These are phyloP conservation scores for Lasiurus borealis DNA, from an alignment of 2,113 vertebrate genomes.

Conservation along the genomic window DNA sequence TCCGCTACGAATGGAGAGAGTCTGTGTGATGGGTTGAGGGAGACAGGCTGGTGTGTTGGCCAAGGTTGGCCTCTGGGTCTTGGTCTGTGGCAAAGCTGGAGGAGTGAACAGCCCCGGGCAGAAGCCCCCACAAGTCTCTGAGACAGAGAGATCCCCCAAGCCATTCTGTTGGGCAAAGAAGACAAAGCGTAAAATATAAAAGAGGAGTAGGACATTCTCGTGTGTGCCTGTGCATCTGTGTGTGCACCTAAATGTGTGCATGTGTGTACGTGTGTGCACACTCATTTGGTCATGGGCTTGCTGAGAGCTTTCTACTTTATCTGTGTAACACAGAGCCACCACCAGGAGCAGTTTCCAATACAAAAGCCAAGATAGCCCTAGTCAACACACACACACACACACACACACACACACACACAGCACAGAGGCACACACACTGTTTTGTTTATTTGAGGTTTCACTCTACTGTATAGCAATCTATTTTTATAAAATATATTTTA, in stretches of 20 bases:
- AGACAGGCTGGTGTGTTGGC: neutral
- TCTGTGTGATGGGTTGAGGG: neutral
- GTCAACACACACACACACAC: neutral
- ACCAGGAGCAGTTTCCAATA: neutral
- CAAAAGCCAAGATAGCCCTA: neutral
- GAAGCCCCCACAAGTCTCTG: neutral
- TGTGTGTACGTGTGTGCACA: too few relatives aligned
- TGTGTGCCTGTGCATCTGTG: neutral
- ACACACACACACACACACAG: neutral
- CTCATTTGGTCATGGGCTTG: neutral
- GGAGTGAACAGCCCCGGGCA: neutral
- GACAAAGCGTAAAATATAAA: neutral
- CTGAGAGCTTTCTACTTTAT: neutral
- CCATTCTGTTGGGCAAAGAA: neutral
- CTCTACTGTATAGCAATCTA: neutral
- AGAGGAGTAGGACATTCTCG: rapidly evolving
- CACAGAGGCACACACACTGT: too few relatives aligned
- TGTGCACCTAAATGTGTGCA: too few relatives aligned
- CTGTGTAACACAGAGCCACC: neutral
- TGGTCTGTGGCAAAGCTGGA: neutral
- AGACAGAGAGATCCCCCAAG: too few relatives aligned
- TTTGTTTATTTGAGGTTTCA: rapidly evolving
- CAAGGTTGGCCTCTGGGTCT: neutral
- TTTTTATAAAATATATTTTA: too few relatives aligned
- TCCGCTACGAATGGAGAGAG: neutral